phyloP scores from a whole-genome alignment of 2,797 vertebrate species.

The Gobionotothen gibberifrons region DNA sequence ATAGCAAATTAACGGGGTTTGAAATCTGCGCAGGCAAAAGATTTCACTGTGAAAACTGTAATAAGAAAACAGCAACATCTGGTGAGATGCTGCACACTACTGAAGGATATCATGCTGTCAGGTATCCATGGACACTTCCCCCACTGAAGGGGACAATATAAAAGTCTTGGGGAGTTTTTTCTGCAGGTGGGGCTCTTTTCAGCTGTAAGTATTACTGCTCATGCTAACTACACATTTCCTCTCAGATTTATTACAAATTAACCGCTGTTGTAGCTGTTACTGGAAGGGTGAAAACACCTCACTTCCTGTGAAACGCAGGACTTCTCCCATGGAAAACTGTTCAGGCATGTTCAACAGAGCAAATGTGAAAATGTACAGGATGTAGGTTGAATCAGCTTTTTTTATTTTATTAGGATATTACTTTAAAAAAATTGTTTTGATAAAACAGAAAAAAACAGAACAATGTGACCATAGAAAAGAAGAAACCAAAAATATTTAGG shows the following conservation, averaged over 20 bases:
- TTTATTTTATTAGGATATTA: background rate
- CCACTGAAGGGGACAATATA: background rate
- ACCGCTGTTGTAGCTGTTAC: slow-evolving; percentile 52
- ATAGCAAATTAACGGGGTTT: slow-evolving; percentile 21
- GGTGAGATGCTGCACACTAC: background rate
- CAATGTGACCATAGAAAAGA: too few species aligned
- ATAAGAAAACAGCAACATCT: slow-evolving; percentile 10
- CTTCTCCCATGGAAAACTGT: slow-evolving; percentile 32
- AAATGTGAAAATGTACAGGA: slow-evolving; percentile 31
- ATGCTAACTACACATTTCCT: slow-evolving; percentile 51
- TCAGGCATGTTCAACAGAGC: slow-evolving; percentile 20
- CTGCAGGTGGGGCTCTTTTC: slow-evolving; percentile 42
- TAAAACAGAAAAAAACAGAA: too few species aligned
- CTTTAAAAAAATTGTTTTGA: too few species aligned
- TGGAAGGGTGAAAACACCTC: slow-evolving; percentile 60
- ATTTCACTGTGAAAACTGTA: slow-evolving; percentile 18
- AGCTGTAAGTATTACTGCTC: slow-evolving; percentile 23
- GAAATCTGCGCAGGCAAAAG: slow-evolving; percentile 4
- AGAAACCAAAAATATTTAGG: too few species aligned
- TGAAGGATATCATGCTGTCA: background rate
- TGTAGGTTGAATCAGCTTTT: background rate
- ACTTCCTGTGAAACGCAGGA: slow-evolving; percentile 45
- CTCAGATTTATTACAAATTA: slow-evolving; percentile 41
- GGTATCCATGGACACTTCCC: background rate
- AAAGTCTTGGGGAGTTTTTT: background rate